Evolutionary conservation across 2,888 invertebrate species (phyloP).

Genomic region (Chrysolina oricalcia): DNA sequence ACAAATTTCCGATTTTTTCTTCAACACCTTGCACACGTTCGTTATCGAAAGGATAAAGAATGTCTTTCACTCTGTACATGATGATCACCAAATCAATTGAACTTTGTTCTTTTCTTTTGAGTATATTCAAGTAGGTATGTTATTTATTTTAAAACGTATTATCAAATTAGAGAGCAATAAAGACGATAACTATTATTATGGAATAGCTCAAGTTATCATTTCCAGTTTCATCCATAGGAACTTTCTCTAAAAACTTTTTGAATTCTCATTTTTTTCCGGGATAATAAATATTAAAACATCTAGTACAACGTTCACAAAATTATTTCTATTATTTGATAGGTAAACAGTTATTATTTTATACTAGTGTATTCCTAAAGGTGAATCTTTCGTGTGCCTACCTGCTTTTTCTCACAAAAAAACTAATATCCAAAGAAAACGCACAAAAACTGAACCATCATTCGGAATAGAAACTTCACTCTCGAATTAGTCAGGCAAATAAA

Average conservation of each 20-base stretch:
- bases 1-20: too few relatives aligned
- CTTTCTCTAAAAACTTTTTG: background rate
- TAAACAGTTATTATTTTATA: background rate
- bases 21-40: too few relatives aligned
- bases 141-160: too few relatives aligned
- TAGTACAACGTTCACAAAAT: background rate
- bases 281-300: background rate
- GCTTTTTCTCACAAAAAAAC: constrained; percentile 17
- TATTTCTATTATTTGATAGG: background rate
- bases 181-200: too few relatives aligned
- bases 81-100: too few relatives aligned
- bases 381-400: background rate
- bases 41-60: too few relatives aligned
- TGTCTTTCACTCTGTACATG: too few relatives aligned
- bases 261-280: background rate
- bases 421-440: constrained; percentile 21
- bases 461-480: background rate
- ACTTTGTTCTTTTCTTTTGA: too few relatives aligned
- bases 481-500: background rate
- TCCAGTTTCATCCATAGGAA: background rate
- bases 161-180: too few relatives aligned
- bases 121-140: too few relatives aligned
- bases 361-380: background rate
- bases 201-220: background rate
- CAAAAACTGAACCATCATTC: constrained; percentile 14